phyloP scores from a whole-genome alignment of 2,888 invertebrate genomes.

The Drosophila formosana region DNA sequence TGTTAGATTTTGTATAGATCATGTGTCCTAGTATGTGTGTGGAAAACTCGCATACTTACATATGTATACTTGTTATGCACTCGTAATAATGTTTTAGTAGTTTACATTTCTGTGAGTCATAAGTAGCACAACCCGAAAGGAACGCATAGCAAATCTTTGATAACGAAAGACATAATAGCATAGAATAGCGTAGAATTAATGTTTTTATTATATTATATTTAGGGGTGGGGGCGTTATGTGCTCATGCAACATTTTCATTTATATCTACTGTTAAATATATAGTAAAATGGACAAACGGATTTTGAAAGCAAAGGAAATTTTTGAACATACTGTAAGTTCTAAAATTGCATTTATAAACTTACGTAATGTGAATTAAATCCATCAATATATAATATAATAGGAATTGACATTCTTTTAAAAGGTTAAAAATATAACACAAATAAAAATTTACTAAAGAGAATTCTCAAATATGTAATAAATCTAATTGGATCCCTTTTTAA shows the following conservation, averaged over 20 bases:
- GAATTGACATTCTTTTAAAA: constrained; percentile 73
- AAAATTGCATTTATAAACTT: constrained; percentile 78
- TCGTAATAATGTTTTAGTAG: constrained; percentile 67
- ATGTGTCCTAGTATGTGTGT: constrained; percentile 27
- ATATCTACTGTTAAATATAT: constrained; percentile 68
- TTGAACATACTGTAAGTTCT: constrained; percentile 80
- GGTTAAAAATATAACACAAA: constrained; percentile 32
- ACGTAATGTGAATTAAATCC: constrained; percentile 50
- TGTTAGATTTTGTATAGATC: constrained; percentile 69
- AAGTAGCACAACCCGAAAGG: constrained; percentile 72
- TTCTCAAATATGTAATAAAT: constrained; percentile 37
- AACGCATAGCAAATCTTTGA: constrained; percentile 70
- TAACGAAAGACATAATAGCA: constrained; percentile 53
- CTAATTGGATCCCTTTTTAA: constrained; percentile 59
- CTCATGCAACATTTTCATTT: constrained; percentile 76
- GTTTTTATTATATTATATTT: constrained; percentile 47
- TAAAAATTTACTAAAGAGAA: constrained; percentile 46
- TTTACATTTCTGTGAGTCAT: constrained; percentile 69
- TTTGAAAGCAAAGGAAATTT: constrained; percentile 61
- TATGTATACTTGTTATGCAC: constrained; percentile 56
- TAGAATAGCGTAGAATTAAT: constrained; percentile 68
- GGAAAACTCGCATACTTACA: constrained; percentile 35
- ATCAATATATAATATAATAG: constrained; percentile 70
- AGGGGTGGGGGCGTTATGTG: constrained; percentile 41
- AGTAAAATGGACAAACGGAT: constrained; percentile 10